These are phyloP conservation scores for Lissonota sp. DNA, from an alignment of 2,888 invertebrate species.

Conservation along the genomic window DNA sequence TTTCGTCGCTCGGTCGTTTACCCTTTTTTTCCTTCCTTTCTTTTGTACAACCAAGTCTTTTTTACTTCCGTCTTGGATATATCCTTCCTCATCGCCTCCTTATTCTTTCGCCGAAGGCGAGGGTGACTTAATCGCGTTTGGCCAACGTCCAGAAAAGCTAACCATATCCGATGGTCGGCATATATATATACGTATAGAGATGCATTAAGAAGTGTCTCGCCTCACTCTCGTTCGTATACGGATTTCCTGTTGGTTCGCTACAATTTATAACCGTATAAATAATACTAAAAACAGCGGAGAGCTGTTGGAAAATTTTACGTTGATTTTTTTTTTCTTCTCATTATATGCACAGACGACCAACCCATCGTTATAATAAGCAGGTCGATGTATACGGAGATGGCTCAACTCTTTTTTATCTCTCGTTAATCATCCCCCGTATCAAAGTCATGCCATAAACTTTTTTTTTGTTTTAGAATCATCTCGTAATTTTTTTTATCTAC, in stretches of 20 bases:
- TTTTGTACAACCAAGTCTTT: neutral
- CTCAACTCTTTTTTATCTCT: neutral
- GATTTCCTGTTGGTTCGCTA: too few relatives aligned
- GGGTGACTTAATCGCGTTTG: conserved; percentile 80
- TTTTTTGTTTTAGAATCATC: neutral
- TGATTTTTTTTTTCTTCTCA: too few relatives aligned
- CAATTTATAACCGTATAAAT: neutral
- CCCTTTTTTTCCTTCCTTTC: conserved; percentile 17
- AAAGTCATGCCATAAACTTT: conserved; percentile 23
- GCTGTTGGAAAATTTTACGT: neutral
- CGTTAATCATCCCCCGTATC: conserved; percentile 38
- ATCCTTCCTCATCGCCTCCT: conserved; percentile 43
- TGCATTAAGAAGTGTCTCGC: conserved; percentile 20
- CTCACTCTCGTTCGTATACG: conserved; percentile 20
- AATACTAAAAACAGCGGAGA: neutral
- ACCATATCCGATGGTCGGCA: conserved; percentile 53
- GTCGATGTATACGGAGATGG: too few relatives aligned
- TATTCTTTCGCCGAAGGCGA: conserved; percentile 69
- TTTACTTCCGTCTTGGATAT: conserved; percentile 25
- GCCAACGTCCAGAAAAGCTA: conserved; percentile 78
- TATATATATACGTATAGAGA: neutral
- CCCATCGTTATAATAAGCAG: too few relatives aligned
- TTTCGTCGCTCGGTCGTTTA: conserved; percentile 22
- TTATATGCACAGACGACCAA: too few relatives aligned
- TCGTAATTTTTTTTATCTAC: neutral